These are phyloP conservation scores for Pagetopsis macropterus DNA, from an alignment of 2,797 vertebrate genomes.

Conservation along the genomic window DNA sequence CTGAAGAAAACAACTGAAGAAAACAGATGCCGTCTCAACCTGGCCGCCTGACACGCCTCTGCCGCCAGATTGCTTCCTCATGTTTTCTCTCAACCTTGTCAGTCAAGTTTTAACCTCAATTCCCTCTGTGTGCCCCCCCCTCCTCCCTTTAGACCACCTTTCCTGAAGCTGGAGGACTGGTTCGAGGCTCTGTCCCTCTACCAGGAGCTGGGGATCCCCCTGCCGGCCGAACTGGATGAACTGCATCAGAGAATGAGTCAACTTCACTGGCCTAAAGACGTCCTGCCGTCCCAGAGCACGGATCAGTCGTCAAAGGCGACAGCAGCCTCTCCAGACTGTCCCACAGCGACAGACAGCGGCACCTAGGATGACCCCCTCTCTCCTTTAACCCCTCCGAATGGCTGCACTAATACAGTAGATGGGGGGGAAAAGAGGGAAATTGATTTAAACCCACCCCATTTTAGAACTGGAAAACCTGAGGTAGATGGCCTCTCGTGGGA, in stretches of 20 bases:
- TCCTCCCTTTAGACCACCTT: conserved; percentile 85
- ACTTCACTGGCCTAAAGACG: conserved; percentile 84
- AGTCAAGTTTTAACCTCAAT: conserved; percentile 56
- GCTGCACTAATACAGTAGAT: conserved; percentile 66
- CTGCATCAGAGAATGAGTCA: conserved; percentile 88
- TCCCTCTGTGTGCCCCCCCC: conserved; percentile 20
- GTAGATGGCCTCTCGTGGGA: conserved; percentile 55
- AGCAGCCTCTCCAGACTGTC: conserved; percentile 72
- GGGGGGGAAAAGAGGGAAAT: conserved; percentile 32
- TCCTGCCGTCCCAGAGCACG: conserved; percentile 58
- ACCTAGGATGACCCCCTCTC: conserved; percentile 62
- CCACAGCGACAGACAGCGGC: conserved; percentile 63
- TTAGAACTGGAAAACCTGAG: conserved; percentile 72
- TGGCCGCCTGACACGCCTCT: conserved; percentile 36
- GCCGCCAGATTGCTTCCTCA: conserved; percentile 60
- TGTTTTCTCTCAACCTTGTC: conserved; percentile 57
- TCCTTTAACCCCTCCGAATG: conserved; percentile 45
- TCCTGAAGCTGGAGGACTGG: conserved; percentile 95
- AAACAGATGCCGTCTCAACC: conserved; percentile 40
- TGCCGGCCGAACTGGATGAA: conserved; percentile 94
- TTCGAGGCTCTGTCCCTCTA: conserved; percentile 92
- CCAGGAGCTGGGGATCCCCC: conserved; percentile 93
- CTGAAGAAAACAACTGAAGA: conserved; percentile 1
- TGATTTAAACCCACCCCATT: conserved; percentile 47
- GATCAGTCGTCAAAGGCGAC: conserved; percentile 45